Evolutionary conservation across 2,888 invertebrate species (phyloP).

Genomic region (Notodonta ziczac): DNA sequence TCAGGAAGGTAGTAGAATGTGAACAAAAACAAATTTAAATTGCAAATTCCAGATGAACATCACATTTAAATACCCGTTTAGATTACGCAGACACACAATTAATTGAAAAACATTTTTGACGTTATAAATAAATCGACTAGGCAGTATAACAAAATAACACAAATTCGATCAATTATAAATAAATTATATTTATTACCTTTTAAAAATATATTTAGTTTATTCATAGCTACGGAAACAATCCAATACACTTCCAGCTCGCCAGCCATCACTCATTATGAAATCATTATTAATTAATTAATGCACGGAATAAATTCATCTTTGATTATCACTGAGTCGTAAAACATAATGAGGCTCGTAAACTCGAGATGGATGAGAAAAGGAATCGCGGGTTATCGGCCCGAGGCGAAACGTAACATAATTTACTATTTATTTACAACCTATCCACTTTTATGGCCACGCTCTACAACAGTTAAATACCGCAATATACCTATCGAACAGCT

Average conservation of each 20-base stretch:
- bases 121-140: neutral
- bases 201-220: constrained; percentile 1
- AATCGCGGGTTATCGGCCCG: constrained; percentile 45
- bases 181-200: constrained; percentile 15
- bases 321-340: constrained; percentile 42
- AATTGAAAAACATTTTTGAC: neutral
- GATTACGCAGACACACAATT: neutral
- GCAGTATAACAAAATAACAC: constrained; percentile 2
- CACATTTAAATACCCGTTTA: neutral
- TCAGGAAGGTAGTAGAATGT: constrained; percentile 1
- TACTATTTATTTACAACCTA: constrained; percentile 58
- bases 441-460: constrained; percentile 47
- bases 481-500: constrained; percentile 42
- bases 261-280: constrained; percentile 7
- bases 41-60: neutral
- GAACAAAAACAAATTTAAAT: constrained; percentile 2
- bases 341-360: constrained; percentile 46
- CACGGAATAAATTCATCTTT: constrained; percentile 44
- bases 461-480: constrained; percentile 43
- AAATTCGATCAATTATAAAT: neutral
- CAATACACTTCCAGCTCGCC: neutral
- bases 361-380: constrained; percentile 39
- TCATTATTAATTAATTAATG: constrained; percentile 38
- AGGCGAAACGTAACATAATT: constrained; percentile 46
- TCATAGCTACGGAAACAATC: neutral